Percentiles rank a stretch among this genome's conserved stretches.
phyloP scores from a whole-genome alignment of 2,113 vertebrate species.

The Tyto alba region DNA sequence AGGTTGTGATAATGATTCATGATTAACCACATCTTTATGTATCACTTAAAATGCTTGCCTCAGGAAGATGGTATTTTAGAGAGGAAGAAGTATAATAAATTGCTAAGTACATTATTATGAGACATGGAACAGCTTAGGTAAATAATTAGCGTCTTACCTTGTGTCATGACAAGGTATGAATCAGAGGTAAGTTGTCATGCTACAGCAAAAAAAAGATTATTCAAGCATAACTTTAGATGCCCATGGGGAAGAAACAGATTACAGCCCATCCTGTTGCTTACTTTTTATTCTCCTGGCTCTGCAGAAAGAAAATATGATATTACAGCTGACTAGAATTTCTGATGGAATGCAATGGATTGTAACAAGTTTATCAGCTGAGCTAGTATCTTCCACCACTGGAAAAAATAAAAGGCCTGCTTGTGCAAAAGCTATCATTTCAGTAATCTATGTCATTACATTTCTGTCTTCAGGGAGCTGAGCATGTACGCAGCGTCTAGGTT shows the following conservation, averaged over 20 bases:
- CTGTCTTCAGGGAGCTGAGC: background rate
- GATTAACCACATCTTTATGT: background rate
- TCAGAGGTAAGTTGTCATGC: background rate
- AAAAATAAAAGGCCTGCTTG: background rate
- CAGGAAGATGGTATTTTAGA: background rate
- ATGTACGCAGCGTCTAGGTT: background rate
- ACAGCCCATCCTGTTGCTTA: background rate
- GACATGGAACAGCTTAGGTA: background rate
- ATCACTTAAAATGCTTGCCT: background rate
- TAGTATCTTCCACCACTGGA: background rate
- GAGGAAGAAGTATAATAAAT: background rate
- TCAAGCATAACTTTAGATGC: background rate
- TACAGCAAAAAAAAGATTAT: background rate
- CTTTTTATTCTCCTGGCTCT: background rate
- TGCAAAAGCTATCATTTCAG: background rate
- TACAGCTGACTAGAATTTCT: background rate
- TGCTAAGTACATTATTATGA: background rate
- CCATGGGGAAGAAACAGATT: background rate
- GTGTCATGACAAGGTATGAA: background rate
- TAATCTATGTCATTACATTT: background rate
- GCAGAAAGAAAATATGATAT: background rate
- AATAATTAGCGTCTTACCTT: background rate
- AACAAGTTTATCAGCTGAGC: background rate
- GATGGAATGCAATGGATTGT: background rate
- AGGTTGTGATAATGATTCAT: background rate